phyloP scores from a whole-genome alignment of 2,888 invertebrate species.

The Tenthredo amoena region DNA sequence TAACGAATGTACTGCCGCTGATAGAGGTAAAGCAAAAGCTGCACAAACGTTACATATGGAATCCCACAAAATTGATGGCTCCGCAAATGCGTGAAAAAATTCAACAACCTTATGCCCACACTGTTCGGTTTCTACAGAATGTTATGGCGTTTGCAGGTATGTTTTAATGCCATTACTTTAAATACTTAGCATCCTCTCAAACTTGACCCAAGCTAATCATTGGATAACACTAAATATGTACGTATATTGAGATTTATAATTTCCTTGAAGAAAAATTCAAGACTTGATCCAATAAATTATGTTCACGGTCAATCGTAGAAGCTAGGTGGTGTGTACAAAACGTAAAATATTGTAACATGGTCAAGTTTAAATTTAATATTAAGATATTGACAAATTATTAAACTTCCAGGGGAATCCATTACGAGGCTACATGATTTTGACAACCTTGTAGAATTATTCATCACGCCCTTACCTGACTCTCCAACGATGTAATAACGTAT shows the following conservation, averaged over 20 bases:
- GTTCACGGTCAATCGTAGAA: neutral
- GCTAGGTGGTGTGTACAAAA: neutral
- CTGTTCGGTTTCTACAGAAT: slow-evolving; percentile 74
- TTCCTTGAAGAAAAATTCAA: neutral
- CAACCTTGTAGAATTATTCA: slow-evolving; percentile 75
- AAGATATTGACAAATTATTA: neutral
- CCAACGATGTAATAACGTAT: slow-evolving; percentile 53
- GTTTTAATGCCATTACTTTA: slow-evolving; percentile 46
- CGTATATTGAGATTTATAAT: neutral
- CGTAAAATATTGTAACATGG: neutral
- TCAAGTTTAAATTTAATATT: neutral
- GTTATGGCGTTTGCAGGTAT: slow-evolving; percentile 74
- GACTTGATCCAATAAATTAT: neutral
- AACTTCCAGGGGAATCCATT: slow-evolving; percentile 73
- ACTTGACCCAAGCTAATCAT: neutral
- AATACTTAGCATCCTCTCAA: neutral
- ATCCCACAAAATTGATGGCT: slow-evolving; percentile 73
- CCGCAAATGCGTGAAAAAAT: slow-evolving; percentile 72
- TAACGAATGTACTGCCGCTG: slow-evolving; percentile 74
- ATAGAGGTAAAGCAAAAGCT: slow-evolving; percentile 69
- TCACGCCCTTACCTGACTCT: slow-evolving; percentile 70
- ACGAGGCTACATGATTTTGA: slow-evolving; percentile 74
- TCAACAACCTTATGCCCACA: slow-evolving; percentile 75
- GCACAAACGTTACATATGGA: slow-evolving; percentile 68
- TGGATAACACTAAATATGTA: neutral